Conservation (phyloP, 2,113 vertebrate species). For the Conger conger region DNA sequence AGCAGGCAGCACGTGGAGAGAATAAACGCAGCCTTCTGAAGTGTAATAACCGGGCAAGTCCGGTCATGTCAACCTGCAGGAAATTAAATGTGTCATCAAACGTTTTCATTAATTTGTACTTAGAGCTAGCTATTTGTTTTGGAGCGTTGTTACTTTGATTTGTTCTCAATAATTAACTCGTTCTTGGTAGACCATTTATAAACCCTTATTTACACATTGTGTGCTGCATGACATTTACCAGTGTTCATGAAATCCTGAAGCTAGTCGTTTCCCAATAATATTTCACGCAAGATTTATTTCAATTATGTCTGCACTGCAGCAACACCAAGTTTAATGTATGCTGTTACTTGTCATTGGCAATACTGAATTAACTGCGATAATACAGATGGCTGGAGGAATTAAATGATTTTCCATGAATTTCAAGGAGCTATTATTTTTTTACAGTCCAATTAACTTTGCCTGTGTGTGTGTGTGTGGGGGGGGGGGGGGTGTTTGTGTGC, state of each 20-base stretch:
- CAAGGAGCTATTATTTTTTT: too few relatives aligned
- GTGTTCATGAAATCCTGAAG: background rate
- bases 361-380: too few relatives aligned
- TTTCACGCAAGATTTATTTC: too few relatives aligned
- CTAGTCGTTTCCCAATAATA: too few relatives aligned
- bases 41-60: conserved; percentile 3
- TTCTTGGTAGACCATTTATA: background rate
- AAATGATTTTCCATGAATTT: too few relatives aligned
- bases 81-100: background rate
- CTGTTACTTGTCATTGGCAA: too few relatives aligned
- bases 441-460: too few relatives aligned
- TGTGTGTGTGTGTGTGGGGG: too few relatives aligned
- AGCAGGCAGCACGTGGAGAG: background rate
- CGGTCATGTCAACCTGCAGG: conserved; percentile 9
- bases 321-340: too few relatives aligned
- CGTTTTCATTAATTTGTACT: conserved; percentile 15
- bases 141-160: background rate
- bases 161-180: background rate
- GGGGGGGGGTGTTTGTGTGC: too few relatives aligned
- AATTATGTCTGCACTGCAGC: too few relatives aligned
- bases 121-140: background rate
- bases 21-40: background rate
- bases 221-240: background rate
- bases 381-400: too few relatives aligned
- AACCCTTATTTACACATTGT: background rate